Conservation (phyloP, 2,888 invertebrate species). For the Eupithecia abbreviata region DNA sequence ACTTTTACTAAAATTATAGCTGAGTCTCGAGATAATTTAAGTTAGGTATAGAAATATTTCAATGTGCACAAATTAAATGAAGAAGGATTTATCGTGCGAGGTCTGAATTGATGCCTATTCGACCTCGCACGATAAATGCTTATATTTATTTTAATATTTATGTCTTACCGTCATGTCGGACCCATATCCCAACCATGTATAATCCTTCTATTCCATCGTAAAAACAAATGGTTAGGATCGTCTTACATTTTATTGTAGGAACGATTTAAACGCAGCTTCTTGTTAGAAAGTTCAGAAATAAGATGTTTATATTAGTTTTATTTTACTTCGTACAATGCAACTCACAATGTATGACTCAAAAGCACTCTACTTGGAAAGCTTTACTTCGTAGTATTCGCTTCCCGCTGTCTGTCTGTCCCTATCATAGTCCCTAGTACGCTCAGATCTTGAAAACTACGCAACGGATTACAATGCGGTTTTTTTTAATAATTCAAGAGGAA, state of each 20-base stretch:
- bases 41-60: not conserved
- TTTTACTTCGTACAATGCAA: slow-evolving; percentile 5
- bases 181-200: not conserved
- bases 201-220: slow-evolving; percentile 8
- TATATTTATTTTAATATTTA: not conserved
- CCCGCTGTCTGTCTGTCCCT: too few relatives aligned
- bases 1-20: not conserved
- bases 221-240: slow-evolving; percentile 31
- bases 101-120: too few relatives aligned
- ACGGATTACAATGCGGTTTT: too few relatives aligned
- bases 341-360: not conserved
- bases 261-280: slow-evolving; percentile 26
- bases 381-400: too few relatives aligned
- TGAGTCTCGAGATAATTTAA: not conserved
- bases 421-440: too few relatives aligned
- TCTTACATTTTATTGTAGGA: slow-evolving; percentile 30
- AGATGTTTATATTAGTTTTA: slow-evolving; percentile 23
- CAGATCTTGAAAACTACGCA: too few relatives aligned
- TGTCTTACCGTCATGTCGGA: not conserved
- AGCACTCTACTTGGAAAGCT: not conserved
- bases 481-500: too few relatives aligned
- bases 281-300: slow-evolving; percentile 32
- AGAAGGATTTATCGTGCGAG: too few relatives aligned
- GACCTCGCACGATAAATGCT: not conserved
- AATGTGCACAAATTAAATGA: not conserved